Percentiles rank a stretch among this genome's conserved stretches.
These are phyloP conservation scores for Pelodytes ibericus DNA, from an alignment of 2,797 vertebrate species.

Conservation along the genomic window DNA sequence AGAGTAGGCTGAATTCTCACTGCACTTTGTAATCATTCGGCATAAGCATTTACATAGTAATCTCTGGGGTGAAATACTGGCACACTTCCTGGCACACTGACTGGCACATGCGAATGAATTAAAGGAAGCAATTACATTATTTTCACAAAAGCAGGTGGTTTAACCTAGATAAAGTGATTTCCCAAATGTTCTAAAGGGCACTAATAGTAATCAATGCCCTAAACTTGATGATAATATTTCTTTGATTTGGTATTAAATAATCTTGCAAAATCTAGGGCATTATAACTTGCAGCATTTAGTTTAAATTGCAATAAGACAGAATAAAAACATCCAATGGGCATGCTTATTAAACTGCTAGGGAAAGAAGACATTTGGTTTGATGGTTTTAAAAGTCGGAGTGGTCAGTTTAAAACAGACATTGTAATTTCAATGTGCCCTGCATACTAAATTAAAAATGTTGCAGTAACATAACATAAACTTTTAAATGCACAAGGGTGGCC, in stretches of 20 bases:
- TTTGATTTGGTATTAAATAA: not conserved
- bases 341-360: too few relatives aligned
- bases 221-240: not conserved
- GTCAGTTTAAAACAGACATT: too few relatives aligned
- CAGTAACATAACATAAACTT: too few relatives aligned
- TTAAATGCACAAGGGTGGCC: too few relatives aligned
- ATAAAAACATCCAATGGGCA: too few relatives aligned
- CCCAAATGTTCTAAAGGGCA: not conserved
- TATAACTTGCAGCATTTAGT: too few relatives aligned
- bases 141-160: not conserved
- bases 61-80: not conserved
- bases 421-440: too few relatives aligned
- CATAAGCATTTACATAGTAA: not conserved
- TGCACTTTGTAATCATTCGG: conserved; percentile 3
- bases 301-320: too few relatives aligned
- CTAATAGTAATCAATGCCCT: not conserved
- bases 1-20: not conserved
- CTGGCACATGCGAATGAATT: conserved; percentile 2
- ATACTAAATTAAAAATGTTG: too few relatives aligned
- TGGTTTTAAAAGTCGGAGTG: too few relatives aligned
- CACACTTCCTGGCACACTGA: not conserved
- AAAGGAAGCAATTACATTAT: conserved; percentile 4
- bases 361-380: too few relatives aligned
- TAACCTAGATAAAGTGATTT: conserved; percentile 1
- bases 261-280: not conserved